Conservation (phyloP, 2,113 vertebrate genomes). For the Ctenomys sociabilis region DNA sequence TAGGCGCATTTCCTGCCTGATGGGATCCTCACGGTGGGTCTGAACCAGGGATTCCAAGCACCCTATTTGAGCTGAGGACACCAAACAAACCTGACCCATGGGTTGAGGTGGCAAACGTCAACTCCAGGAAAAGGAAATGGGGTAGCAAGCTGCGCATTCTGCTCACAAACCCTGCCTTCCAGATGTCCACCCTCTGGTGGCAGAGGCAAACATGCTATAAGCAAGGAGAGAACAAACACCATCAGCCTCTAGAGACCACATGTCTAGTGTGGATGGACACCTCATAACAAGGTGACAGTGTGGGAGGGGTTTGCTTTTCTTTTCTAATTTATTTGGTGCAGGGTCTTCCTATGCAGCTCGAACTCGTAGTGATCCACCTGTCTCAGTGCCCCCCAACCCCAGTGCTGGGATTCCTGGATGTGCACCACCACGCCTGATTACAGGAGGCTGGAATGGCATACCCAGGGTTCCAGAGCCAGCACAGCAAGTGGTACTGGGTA, state of each 20-base stretch:
- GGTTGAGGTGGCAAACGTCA: neutral
- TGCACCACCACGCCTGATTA: no score
- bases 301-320: neutral
- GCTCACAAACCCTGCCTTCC: neutral
- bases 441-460: no score
- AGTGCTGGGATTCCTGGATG: no score
- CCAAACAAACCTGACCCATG: neutral
- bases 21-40: neutral
- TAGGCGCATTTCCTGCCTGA: neutral
- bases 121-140: fast-evolving
- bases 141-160: neutral
- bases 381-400: no score
- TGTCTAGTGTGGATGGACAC: neutral
- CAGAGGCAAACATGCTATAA: fast-evolving
- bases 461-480: no score
- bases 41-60: neutral
- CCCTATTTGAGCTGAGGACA: neutral
- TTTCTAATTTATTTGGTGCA: no score
- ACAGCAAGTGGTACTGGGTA: no score
- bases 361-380: no score
- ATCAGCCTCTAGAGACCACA: neutral
- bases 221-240: fast-evolving
- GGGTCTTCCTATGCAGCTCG: no score
- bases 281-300: neutral
- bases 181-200: fast-evolving